Base-by-base conservation (phyloP, 2,888 invertebrate species). In the Osmoderma eremita region DNA sequence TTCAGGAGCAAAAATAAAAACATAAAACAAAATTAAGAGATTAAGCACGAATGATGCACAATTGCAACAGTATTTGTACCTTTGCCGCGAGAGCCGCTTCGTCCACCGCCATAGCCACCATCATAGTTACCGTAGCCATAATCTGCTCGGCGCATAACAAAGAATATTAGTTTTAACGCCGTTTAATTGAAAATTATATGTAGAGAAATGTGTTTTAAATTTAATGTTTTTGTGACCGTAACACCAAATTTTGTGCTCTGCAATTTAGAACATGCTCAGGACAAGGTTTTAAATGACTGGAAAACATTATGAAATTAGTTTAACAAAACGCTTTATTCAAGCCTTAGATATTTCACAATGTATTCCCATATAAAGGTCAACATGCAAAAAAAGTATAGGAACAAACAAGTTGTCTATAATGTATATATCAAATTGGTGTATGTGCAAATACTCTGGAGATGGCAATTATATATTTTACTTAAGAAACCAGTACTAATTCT, bases 81-180 rank as follows among this genome's bases (percentile, higher is more conserved):
- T 93, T 93, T 93, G 86, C 88, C 88, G 85, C 89, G 91, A 86
- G 91, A 88, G 87, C 92, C 91, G 86, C 91, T 88, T 86, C 93
- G 91, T 85, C 91, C 92, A 87, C 91, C 90, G 85, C 86, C 87
- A 85, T 92, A 92, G 87, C 93, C 92, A 88, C 92, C 91, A 85
- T 92, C 91, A 89, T 91, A 92, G 87, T 90, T 91, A 88, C 91
- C 91, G 88, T 90, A 90, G 89, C 91, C 91, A 87, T 92, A 92
- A 89, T 92, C 93, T 90, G 88, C 86, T 86, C 86, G 85, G 87
- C 73, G 74, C 71, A 73, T 84, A 84, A 72, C 65, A 73, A 72
- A 70, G 69, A 68, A 65, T 65, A 58, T 69, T 56, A 68, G 54
- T 48, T n/a, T n/a, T 64, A 50, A 56, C 42, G 24, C 41, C 49